phyloP scores from a whole-genome alignment of 2,797 vertebrate genomes.

The Ptychobarbus kaznakovi region DNA sequence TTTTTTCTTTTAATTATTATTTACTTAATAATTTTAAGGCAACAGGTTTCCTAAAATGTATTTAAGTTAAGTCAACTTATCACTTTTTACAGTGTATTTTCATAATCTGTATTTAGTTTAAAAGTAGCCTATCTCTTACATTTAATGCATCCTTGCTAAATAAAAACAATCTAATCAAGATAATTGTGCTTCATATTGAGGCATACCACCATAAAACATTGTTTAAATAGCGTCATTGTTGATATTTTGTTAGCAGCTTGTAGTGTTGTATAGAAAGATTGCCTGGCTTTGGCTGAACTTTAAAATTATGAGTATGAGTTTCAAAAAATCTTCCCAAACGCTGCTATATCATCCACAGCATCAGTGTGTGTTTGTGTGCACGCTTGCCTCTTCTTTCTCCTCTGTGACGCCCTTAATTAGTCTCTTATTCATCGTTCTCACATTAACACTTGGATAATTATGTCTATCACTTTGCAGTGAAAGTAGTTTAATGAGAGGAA shows the following conservation, averaged over 20 bases:
- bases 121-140: not conserved
- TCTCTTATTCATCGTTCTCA: constrained; percentile 8
- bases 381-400: constrained; percentile 1
- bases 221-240: not conserved
- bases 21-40: too few species aligned
- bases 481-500: constrained; percentile 39
- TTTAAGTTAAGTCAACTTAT: too few species aligned
- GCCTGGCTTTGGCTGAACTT: not conserved
- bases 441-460: constrained; percentile 32
- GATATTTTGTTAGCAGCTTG: not conserved
- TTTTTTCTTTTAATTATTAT: too few species aligned
- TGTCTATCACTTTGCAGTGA: constrained; percentile 41
- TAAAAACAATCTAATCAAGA: not conserved
- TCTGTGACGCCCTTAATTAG: constrained; percentile 2
- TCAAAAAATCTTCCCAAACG: not conserved
- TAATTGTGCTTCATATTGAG: not conserved
- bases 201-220: not conserved
- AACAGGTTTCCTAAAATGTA: too few species aligned
- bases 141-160: not conserved
- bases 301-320: constrained; percentile 3
- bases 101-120: not conserved
- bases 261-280: not conserved
- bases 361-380: not conserved
- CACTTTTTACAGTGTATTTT: not conserved
- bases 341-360: not conserved